These are phyloP conservation scores for Anarsia innoxiella DNA, from an alignment of 2,888 invertebrate species.

Conservation along the genomic window DNA sequence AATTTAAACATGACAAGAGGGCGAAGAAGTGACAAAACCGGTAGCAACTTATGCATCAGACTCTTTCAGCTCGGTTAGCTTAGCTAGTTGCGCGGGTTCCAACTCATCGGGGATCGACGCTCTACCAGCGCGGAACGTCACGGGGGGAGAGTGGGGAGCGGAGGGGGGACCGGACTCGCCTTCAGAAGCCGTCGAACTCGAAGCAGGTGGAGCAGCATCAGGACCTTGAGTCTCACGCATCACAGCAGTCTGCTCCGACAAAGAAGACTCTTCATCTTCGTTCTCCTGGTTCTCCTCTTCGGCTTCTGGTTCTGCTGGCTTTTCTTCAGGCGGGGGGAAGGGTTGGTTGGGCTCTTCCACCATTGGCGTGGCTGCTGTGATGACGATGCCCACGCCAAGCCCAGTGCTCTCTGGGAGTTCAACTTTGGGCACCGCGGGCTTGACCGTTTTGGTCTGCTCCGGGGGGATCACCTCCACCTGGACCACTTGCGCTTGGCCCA, in stretches of 20 bases:
- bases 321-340: constrained; percentile 76
- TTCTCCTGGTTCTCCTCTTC: constrained; percentile 30
- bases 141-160: constrained; percentile 74
- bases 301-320: constrained; percentile 17
- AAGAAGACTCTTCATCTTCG: constrained; percentile 65
- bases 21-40: too few species aligned
- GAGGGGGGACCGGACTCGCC: constrained; percentile 78
- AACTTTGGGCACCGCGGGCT: constrained; percentile 42
- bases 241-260: constrained; percentile 67
- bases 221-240: constrained; percentile 65
- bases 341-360: constrained; percentile 88
- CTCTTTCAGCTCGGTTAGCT: constrained; percentile 91
- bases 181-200: constrained; percentile 81
- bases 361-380: constrained; percentile 96
- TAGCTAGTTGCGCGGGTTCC: constrained; percentile 90
- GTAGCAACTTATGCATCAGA: constrained; percentile 84
- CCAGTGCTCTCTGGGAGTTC: constrained; percentile 74
- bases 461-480: too few species aligned
- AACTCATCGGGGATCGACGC: constrained; percentile 92
- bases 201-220: constrained; percentile 73
- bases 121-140: constrained; percentile 83
- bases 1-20: too few species aligned
- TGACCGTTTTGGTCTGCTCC: constrained; percentile 29
- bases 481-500: constrained; percentile 28
- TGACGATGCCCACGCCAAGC: constrained; percentile 91